Evolutionary conservation across 2,797 vertebrate genomes (phyloP), one percentile per base, ranked within the genome.

Genomic region (Siniperca obscura): DNA sequence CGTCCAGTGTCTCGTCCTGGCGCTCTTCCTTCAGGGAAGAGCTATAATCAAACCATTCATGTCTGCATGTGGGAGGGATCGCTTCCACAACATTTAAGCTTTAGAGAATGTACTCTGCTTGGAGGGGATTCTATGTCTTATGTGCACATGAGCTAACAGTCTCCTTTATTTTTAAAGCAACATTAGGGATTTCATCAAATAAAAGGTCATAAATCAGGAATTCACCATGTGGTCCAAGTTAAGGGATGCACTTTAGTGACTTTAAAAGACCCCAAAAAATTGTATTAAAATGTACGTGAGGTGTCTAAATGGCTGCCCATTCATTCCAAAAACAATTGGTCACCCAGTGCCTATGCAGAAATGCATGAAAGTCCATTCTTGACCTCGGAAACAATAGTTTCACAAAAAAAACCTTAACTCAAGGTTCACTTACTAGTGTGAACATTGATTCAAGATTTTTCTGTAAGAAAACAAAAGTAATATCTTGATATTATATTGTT

Each of bases 1-100:
- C 30, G 3, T 30, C 30, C 30, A 30, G 76, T 40, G 82, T 38
- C 52, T 60, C 34, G 55, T 66, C 75, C 71, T 61, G 67, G 64
- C 34, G 34, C 62, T 57, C 50, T 65, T 59, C 61, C 81, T 76
- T 70, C 57, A 48, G 79, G 76, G 55, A 64, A 36, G 62, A 57
- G 79, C 74, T 77, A 69, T 68, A 76, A 82, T 85, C 84, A 79
- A 64, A 74, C 53, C 70, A 83, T 59, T 81, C 36, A 76, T 76
- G 64, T 61, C 46, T 81, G 22, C 40, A 40, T 52, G 60, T 80
- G 64, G 59, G 44, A 70, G 10, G 65, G n/a, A 76, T 77, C 64
- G 16, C 68, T 25, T 67, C 55, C 57, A 70, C 76, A 34, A 59
- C 59, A 44, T 53, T 56, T 19, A 65, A 55, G 36, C 70, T 68